Evolutionary conservation across 2,113 vertebrate genomes (phyloP), one percentile per base, ranked within the genome.

Genomic region (Uria lomvia): DNA sequence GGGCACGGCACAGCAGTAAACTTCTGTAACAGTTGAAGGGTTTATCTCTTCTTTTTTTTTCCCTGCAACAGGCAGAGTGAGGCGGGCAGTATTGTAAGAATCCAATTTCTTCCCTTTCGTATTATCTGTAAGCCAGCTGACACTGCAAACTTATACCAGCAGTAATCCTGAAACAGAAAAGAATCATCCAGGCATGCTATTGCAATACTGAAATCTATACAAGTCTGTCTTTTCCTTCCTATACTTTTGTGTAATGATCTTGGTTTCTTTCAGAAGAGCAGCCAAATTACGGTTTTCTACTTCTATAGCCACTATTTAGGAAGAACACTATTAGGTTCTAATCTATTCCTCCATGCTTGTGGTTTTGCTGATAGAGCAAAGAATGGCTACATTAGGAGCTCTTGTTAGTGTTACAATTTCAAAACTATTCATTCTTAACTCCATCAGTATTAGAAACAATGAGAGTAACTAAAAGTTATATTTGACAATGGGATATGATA

Each of bases 121-220:
- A 43, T 86, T 92, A 90, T 70, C 67, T 71, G 26, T 94, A 90
- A 84, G 22, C 38, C 72, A 92, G 75, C 55, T 86, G 90, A 96
- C 63, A 1, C 29, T 55, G 78, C 63, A 94, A 82, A 92, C 7
- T 81, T 82, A 53, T 45, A 93, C n/a, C n/a, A 80, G 15, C 17
- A 66, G 63, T 95, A 93, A 83, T 80, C 60, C 79, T 95, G 90
- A 88, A 95, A 90, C 42, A 92, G 82, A 88, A 88, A 86, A 42
- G n/a, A 94, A 47, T 88, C 47, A 83, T 36, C 42, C 63, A 90
- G 63, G 90, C 95, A 63, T 92, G 50, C 47, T 92, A 66, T 88
- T 88, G 67, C 42, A 67, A 80, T 38, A 67, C 63, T 80, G 62
- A 90, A 90, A 73, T 73, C 62, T 86, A 9, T 83, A 70, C 23